Evolutionary conservation across 2,797 vertebrate genomes (phyloP).

Genomic region (Neosilurus hyrtlii): DNA sequence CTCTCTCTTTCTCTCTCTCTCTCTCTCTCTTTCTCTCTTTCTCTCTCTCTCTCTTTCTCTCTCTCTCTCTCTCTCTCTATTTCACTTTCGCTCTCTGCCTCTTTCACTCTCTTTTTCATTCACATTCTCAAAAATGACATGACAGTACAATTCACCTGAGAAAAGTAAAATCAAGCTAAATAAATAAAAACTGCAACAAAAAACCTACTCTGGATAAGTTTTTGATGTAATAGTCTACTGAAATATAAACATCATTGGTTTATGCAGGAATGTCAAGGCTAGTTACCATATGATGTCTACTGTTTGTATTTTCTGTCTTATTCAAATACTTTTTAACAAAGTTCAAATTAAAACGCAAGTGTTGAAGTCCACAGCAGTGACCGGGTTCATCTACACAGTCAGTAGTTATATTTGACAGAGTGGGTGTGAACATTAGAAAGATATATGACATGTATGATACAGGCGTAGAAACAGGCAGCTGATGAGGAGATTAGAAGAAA

Average conservation of each 20-base stretch:
- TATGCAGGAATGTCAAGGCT: background rate
- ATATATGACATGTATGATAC: background rate
- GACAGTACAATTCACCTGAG: background rate
- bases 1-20: background rate
- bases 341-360: background rate
- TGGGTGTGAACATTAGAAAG: background rate
- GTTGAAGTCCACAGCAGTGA: background rate
- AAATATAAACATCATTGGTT: background rate
- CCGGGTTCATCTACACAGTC: background rate
- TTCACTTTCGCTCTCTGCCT: slow-evolving; percentile 11
- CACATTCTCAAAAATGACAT: slow-evolving; percentile 18
- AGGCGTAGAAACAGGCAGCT: background rate
- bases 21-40: slow-evolving; percentile 4
- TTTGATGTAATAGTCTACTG: background rate
- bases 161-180: background rate
- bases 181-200: too few relatives aligned
- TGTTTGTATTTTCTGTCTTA: background rate
- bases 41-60: slow-evolving; percentile 19
- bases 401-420: background rate
- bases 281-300: background rate
- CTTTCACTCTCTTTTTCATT: slow-evolving; percentile 20
- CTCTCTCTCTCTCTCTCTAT: background rate
- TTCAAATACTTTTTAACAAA: background rate
- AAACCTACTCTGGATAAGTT: background rate
- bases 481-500: slow-evolving; percentile 16